Conservation (phyloP, 2,113 vertebrate genomes). For the Neodontobutis hainanensis region DNA sequence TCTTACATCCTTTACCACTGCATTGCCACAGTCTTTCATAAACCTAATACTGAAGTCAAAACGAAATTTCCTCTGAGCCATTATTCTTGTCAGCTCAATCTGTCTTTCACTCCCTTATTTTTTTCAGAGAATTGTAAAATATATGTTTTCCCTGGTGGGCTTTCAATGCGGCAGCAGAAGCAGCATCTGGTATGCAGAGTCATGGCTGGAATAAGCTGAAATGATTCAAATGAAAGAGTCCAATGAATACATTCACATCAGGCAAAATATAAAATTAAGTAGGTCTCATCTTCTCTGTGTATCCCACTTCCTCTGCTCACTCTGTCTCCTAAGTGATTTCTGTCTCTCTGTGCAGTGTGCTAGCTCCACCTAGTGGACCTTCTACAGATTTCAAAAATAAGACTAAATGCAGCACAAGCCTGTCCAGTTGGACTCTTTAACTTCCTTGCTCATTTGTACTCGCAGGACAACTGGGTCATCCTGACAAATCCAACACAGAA, state of each 20-base stretch:
- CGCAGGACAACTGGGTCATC: conserved; percentile 65
- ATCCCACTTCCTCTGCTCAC: conserved; percentile 31
- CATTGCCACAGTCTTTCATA: neutral
- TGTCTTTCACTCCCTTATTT: conserved; percentile 13
- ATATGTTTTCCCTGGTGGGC: conserved; percentile 31
- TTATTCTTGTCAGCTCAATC: conserved; percentile 6
- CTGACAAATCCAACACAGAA: conserved; percentile 62
- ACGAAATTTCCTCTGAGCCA: neutral
- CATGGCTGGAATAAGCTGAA: conserved; percentile 36
- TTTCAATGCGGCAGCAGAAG: conserved; percentile 34
- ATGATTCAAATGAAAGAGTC: conserved; percentile 57
- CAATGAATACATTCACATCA: conserved; percentile 57
- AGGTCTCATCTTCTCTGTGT: conserved; percentile 37
- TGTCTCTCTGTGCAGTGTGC: conserved; percentile 24
- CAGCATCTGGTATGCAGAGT: conserved; percentile 34
- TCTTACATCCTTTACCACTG: too few relatives aligned
- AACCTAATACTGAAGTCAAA: neutral
- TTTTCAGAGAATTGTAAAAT: neutral
- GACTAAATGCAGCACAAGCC: conserved; percentile 1
- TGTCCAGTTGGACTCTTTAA: conserved; percentile 46
- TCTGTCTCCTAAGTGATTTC: conserved; percentile 1
- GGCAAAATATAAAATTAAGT: conserved; percentile 25
- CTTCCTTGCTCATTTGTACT: conserved; percentile 41
- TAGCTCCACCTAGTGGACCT: conserved; percentile 67
- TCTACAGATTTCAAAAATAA: conserved; percentile 29